phyloP scores from a whole-genome alignment of 2,888 invertebrate genomes.

The Maniola hyperantus region DNA sequence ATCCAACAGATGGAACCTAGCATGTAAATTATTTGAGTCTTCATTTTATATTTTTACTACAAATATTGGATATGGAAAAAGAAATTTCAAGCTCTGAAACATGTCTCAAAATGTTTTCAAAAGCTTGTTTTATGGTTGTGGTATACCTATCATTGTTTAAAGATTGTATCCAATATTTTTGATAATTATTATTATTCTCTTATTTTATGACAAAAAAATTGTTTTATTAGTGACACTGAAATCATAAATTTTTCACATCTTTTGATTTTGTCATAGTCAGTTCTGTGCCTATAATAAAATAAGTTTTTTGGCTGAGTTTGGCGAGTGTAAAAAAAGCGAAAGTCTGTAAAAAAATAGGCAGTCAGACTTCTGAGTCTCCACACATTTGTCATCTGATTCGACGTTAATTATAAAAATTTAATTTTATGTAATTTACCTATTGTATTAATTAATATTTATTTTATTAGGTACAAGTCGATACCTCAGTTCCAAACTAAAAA shows the following conservation, averaged over 20 bases:
- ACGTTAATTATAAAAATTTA: neutral
- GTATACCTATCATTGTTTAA: neutral
- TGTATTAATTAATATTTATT: neutral
- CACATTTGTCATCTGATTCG: constrained; percentile 15
- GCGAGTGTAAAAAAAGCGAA: neutral
- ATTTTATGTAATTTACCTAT: neutral
- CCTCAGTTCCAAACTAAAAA: no score
- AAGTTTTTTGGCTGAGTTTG: neutral
- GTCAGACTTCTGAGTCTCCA: constrained; percentile 12
- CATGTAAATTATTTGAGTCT: neutral
- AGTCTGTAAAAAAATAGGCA: constrained; percentile 1
- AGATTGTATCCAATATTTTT: constrained; percentile 5
- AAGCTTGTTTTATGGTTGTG: constrained; percentile 14
- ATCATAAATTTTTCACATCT: constrained; percentile 5
- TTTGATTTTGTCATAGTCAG: constrained; percentile 40
- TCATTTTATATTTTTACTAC: neutral
- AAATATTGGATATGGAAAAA: neutral
- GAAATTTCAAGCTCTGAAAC: neutral
- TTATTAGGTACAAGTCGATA: no score
- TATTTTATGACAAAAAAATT: neutral
- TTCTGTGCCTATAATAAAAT: constrained; percentile 8
- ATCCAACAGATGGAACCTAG: neutral
- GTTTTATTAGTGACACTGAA: neutral
- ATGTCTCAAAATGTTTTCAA: neutral
- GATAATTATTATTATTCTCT: neutral